These are phyloP conservation scores for Tiphia femorata DNA, from an alignment of 2,888 invertebrate genomes.

Conservation along the genomic window DNA sequence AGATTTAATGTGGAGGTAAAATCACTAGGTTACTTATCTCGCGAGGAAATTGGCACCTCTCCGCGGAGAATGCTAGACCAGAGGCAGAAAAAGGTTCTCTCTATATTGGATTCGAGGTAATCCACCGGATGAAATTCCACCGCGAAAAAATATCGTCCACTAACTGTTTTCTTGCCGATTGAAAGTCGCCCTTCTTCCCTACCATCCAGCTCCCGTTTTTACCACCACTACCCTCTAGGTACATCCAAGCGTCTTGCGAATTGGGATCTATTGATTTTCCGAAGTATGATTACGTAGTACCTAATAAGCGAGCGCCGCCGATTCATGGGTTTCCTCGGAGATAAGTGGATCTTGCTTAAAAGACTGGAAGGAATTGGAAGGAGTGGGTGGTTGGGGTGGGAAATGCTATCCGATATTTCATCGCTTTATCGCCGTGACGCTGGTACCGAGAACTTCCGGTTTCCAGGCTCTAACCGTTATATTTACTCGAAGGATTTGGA, in stretches of 20 bases:
- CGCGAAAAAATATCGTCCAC: conserved; percentile 34
- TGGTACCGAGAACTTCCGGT: conserved; percentile 7
- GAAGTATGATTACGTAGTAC: conserved; percentile 37
- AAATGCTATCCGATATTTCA: not conserved
- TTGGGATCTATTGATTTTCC: conserved; percentile 38
- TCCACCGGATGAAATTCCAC: conserved; percentile 3
- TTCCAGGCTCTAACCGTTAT: too few species aligned
- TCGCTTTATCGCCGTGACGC: conserved; percentile 1
- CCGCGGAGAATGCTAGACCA: too few species aligned
- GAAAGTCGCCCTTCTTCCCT: conserved; percentile 24
- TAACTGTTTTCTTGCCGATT: conserved; percentile 38
- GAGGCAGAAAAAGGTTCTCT: too few species aligned
- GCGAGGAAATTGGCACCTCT: too few species aligned
- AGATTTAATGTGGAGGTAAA: too few species aligned
- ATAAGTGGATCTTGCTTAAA: conserved; percentile 20
- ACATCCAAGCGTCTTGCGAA: too few species aligned
- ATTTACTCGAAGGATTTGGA: too few species aligned
- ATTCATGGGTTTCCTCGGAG: conserved; percentile 22
- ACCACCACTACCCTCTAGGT: too few species aligned
- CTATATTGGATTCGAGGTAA: too few species aligned
- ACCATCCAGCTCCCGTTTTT: too few species aligned
- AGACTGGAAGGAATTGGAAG: conserved; percentile 10
- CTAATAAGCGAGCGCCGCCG: conserved; percentile 16
- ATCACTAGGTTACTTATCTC: too few species aligned
- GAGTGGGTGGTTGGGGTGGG: not conserved